phyloP scores from a whole-genome alignment of 2,888 invertebrate species.

The Oxycera nigricornis region DNA sequence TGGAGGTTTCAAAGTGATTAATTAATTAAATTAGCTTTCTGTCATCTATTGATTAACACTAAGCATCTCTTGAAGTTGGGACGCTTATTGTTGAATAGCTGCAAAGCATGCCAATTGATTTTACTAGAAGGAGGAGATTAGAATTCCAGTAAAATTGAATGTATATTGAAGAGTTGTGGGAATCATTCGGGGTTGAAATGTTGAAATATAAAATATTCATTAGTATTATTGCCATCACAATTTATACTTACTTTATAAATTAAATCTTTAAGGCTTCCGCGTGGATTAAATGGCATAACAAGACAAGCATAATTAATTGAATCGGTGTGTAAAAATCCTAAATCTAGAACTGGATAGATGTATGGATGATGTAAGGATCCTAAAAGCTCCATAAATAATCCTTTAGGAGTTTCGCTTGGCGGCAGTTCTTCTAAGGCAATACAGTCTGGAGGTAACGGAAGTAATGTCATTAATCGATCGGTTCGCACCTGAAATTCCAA shows the following conservation, averaged over 20 bases:
- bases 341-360: slow-evolving; percentile 86
- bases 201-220: too few species aligned
- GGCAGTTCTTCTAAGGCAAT: slow-evolving; percentile 62
- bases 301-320: slow-evolving; percentile 73
- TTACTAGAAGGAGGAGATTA: too few species aligned
- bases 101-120: too few species aligned
- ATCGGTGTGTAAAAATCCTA: slow-evolving; percentile 72
- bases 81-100: too few species aligned
- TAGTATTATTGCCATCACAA: too few species aligned
- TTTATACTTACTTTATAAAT: slow-evolving; percentile 82
- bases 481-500: slow-evolving; percentile 57
- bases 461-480: slow-evolving; percentile 61
- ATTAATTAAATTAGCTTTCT: too few species aligned
- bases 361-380: slow-evolving; percentile 90
- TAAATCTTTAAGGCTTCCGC: slow-evolving; percentile 88
- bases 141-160: too few species aligned
- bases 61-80: too few species aligned
- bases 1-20: too few species aligned
- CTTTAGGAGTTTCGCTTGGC: slow-evolving; percentile 70
- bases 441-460: slow-evolving; percentile 61
- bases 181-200: too few species aligned
- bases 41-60: too few species aligned
- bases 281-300: slow-evolving; percentile 82
- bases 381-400: slow-evolving; percentile 81
- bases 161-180: too few species aligned